Conservation (phyloP, 2,113 vertebrate species). For the Tiliqua scincoides region DNA sequence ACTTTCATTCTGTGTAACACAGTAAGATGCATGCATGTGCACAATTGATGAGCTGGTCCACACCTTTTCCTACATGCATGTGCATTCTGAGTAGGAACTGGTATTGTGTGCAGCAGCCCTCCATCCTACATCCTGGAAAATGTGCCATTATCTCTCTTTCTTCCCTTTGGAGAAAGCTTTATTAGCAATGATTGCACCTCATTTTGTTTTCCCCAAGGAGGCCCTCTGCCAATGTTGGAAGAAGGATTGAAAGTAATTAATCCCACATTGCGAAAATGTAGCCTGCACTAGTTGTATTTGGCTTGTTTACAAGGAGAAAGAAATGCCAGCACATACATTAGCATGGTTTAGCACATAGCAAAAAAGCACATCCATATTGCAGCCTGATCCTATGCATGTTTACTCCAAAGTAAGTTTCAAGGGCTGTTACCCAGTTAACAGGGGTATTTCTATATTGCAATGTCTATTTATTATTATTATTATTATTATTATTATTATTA, state of each 20-base stretch:
- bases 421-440: too few species aligned
- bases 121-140: neutral
- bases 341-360: neutral
- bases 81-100: neutral
- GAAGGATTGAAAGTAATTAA: constrained; percentile 61
- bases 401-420: neutral
- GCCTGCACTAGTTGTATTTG: constrained; percentile 56
- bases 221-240: constrained; percentile 51
- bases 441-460: too few species aligned
- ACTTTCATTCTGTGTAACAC: neutral
- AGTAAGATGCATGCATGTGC: neutral
- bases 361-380: neutral
- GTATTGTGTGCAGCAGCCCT: neutral
- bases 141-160: constrained; percentile 4
- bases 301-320: constrained; percentile 35
- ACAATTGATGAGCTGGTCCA: neutral
- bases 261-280: constrained; percentile 66
- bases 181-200: constrained; percentile 54
- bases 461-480: too few species aligned
- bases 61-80: neutral
- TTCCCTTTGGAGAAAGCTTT: neutral
- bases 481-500: too few species aligned
- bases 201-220: constrained; percentile 14
- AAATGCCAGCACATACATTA: constrained; percentile 60
- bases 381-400: neutral